Evolutionary conservation across 30 jellyfish, hydroid and myxozoan genomes (phyloP), one percentile per base, ranked within the genome.

Genomic region (Chironex yamaguchii): DNA sequence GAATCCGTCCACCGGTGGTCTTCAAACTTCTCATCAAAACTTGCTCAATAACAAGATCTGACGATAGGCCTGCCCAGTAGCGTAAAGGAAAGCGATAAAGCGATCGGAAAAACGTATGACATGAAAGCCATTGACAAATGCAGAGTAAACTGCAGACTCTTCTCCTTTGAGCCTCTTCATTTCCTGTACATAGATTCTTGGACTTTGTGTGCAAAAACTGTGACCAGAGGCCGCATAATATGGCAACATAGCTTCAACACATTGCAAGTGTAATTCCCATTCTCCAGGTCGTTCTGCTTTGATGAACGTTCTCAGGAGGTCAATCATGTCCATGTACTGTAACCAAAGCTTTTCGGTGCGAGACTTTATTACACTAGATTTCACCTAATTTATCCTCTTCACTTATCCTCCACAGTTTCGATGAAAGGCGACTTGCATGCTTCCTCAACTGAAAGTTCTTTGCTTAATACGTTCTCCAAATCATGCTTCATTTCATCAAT

Each of bases 201-300:
- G 62, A 68, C 79, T n/a, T 71, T 88, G 69, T 1, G 96, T 62
- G 62, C 81, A 88, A 34, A 63, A 48, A 34, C 48, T 63, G 76
- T 81, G 91, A 24, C 91, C 85, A 13, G 91, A 36, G 54, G 91
- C 91, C 34, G 91, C 91, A 64, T 35, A 63, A 33, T 81, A 81
- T 13, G 84, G 91, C 50, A 81, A 42, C 85, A 68, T 68, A 27
- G 82, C 82, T 68, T 68, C 67, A 30, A 68, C 82, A 34, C 36
- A 17, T 68, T 68, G 82, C 33, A 76, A 53, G 36, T 79, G 90
- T 71, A 79, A 52, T 53, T 79, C 49, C 90, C 84, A 58, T 29
- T 58, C 76, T 62, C 82, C 90, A 32, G 84, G 62, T 53, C 83
- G 34, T 42, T 79, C 90, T 22, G 90, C 83, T 52, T 52, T 54